These are phyloP conservation scores for Liodrosophila aerea DNA, from an alignment of 2,888 invertebrate species.

Conservation along the genomic window DNA sequence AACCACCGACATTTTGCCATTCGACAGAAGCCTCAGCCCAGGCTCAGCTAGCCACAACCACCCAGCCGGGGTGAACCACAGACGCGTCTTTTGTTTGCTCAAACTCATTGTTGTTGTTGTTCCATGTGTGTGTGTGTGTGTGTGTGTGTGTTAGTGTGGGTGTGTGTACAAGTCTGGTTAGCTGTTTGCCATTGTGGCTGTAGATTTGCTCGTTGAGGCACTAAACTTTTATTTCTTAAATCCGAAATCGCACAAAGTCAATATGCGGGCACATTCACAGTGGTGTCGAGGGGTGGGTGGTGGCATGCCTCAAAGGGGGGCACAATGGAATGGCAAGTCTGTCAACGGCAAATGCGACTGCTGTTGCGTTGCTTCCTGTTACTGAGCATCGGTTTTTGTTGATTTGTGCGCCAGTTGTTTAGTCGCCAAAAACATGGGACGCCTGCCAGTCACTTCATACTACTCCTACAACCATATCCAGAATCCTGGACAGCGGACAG, in stretches of 20 bases:
- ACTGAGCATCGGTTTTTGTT: slow-evolving; percentile 77
- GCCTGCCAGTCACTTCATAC: slow-evolving; percentile 21
- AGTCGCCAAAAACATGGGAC: slow-evolving; percentile 53
- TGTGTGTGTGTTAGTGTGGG: slow-evolving; percentile 16
- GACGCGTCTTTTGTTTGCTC: slow-evolving; percentile 79
- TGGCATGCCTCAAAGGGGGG: neutral
- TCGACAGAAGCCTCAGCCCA: slow-evolving; percentile 45
- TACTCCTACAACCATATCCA: slow-evolving; percentile 37
- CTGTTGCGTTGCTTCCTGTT: slow-evolving; percentile 58
- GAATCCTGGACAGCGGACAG: neutral
- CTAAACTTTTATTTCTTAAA: slow-evolving; percentile 77
- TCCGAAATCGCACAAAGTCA: slow-evolving; percentile 73
- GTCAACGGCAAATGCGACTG: slow-evolving; percentile 59
- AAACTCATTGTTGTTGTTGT: slow-evolving; percentile 44
- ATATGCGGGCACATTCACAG: slow-evolving; percentile 64
- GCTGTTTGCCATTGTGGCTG: slow-evolving; percentile 66
- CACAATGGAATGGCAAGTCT: slow-evolving; percentile 32
- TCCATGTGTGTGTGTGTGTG: slow-evolving; percentile 16
- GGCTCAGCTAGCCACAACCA: slow-evolving; percentile 16
- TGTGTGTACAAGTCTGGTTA: slow-evolving; percentile 46
- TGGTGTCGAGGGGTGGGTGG: neutral
- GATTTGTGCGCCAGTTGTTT: slow-evolving; percentile 76
- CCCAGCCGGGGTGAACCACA: slow-evolving; percentile 54
- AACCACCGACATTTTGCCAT: slow-evolving; percentile 66
- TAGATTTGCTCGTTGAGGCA: slow-evolving; percentile 74